Percentiles rank a stretch among this genome's conserved stretches.
Conservation (phyloP, 2,888 invertebrate genomes). For the Odontocerum albicorne region DNA sequence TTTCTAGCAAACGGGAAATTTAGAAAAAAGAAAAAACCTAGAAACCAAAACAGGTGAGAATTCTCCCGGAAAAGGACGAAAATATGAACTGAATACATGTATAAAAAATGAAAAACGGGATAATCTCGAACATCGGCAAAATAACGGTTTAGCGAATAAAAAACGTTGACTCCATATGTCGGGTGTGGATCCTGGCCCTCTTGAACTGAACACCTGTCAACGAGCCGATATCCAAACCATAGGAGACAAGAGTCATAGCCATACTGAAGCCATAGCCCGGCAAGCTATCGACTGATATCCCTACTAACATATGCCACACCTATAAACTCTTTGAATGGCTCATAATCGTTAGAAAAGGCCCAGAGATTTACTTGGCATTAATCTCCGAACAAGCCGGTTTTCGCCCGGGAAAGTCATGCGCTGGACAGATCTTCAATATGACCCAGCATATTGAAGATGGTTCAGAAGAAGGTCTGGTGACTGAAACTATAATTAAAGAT, state of each 20-base stretch:
- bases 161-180: background rate
- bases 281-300: slow-evolving; percentile 33
- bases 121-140: too few species aligned
- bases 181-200: background rate
- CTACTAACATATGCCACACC: slow-evolving; percentile 29
- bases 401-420: slow-evolving; percentile 28
- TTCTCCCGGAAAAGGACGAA: too few species aligned
- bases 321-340: slow-evolving; percentile 27
- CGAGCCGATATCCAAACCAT: slow-evolving; percentile 22
- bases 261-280: too few species aligned
- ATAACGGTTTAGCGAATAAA: too few species aligned
- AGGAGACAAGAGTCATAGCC: slow-evolving; percentile 20
- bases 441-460: slow-evolving; percentile 32
- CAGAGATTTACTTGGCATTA: slow-evolving; percentile 20
- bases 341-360: slow-evolving; percentile 21
- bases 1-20: too few species aligned
- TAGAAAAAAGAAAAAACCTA: too few species aligned
- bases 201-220: slow-evolving; percentile 10
- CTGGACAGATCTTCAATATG: slow-evolving; percentile 30
- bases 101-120: too few species aligned
- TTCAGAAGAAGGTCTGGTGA: slow-evolving; percentile 22
- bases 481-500: slow-evolving; percentile 3
- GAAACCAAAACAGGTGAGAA: too few species aligned
- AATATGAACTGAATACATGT: too few species aligned
- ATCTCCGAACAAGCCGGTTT: slow-evolving; percentile 30